Evolutionary conservation across 2,113 vertebrate genomes (phyloP).

Genomic region (Pelecanoides urinatrix): DNA sequence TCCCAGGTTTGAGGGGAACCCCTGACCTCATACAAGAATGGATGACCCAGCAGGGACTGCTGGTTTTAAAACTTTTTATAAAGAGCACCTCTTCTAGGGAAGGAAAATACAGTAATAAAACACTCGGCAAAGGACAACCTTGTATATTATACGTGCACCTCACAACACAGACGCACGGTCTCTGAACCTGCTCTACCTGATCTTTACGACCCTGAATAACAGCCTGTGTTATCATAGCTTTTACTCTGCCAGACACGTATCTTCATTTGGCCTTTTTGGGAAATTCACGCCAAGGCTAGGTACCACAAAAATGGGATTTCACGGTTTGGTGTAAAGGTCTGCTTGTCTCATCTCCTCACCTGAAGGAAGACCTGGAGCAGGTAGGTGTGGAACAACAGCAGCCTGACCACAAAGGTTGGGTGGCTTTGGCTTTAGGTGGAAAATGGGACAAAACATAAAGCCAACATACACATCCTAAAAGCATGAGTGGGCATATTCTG

Average conservation of each 20-base stretch:
- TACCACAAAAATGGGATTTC: not conserved
- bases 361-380: not conserved
- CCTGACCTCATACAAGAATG: not conserved
- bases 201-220: not conserved
- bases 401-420: not conserved
- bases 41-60: not conserved
- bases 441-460: not conserved
- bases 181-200: constrained; percentile 13
- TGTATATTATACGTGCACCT: not conserved
- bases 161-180: not conserved
- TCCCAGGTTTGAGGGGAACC: not conserved
- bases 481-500: not conserved
- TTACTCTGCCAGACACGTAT: not conserved
- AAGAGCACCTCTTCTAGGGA: not conserved
- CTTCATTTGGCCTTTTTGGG: not conserved
- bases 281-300: not conserved
- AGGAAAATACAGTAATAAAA: not conserved
- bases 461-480: not conserved
- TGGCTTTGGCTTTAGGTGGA: not conserved
- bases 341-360: not conserved
- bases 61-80: not conserved
- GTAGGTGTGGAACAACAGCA: not conserved
- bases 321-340: not conserved
- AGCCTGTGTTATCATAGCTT: not conserved
- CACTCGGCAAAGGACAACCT: not conserved